These are phyloP conservation scores for Otolemur garnettii DNA, from an alignment of 2,113 vertebrate genomes.

Conservation along the genomic window DNA sequence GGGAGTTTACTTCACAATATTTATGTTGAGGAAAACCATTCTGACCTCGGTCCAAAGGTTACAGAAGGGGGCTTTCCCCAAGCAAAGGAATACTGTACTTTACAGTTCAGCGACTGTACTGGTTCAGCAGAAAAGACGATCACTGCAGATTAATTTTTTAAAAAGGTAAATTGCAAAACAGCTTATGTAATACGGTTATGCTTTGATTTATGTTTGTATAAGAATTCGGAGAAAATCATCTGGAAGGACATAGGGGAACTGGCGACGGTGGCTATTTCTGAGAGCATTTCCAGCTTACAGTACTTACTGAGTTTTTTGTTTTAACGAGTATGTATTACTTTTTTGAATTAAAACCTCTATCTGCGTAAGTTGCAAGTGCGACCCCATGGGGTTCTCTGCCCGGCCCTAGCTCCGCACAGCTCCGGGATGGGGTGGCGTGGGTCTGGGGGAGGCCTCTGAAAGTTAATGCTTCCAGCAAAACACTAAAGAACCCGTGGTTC, in stretches of 20 bases:
- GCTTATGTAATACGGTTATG: background rate
- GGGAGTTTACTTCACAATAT: background rate
- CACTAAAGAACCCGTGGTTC: background rate
- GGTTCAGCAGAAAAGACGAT: background rate
- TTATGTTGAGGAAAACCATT: background rate
- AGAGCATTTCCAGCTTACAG: rapidly evolving
- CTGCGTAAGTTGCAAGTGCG: rapidly evolving
- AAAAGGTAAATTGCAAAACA: background rate
- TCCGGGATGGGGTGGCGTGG: background rate
- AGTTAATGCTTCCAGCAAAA: background rate
- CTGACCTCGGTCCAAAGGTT: background rate
- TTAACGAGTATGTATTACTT: background rate
- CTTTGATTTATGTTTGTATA: background rate
- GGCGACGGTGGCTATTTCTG: rapidly evolving
- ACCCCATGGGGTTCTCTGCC: background rate
- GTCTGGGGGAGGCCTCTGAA: rapidly evolving
- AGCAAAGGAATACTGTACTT: background rate
- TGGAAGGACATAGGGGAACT: background rate
- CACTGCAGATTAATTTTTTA: background rate
- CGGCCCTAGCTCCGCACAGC: background rate
- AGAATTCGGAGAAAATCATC: background rate
- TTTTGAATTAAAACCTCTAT: background rate
- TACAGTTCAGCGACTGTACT: background rate
- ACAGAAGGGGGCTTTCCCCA: background rate
- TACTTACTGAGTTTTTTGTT: background rate